Conservation (phyloP, 2,888 invertebrate species). For the Nephrocerus scutellatus region DNA sequence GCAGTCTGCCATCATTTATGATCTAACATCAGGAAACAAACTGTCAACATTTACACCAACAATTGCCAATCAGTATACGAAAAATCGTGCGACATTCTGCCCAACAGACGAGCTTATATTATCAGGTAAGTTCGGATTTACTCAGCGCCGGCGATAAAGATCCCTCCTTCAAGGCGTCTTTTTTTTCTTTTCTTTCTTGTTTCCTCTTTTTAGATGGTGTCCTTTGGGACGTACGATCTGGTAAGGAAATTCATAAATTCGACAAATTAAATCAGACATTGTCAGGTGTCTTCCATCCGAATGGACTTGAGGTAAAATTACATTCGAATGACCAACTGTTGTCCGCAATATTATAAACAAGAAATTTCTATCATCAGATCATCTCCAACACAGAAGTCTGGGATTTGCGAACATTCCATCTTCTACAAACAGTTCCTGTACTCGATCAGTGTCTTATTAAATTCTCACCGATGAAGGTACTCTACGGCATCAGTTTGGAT, state of each 20-base stretch:
- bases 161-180: background rate
- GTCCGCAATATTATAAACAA: too few relatives aligned
- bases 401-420: slow-evolving; percentile 91
- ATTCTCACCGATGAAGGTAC: slow-evolving; percentile 80
- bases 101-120: slow-evolving; percentile 90
- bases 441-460: slow-evolving; percentile 82
- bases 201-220: too few relatives aligned
- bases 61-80: slow-evolving; percentile 85
- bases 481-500: slow-evolving; percentile 80
- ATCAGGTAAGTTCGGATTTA: slow-evolving; percentile 55
- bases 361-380: too few relatives aligned
- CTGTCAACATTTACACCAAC: slow-evolving; percentile 69
- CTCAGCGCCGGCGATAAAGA: background rate
- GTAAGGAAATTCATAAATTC: slow-evolving; percentile 89
- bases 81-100: slow-evolving; percentile 90
- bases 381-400: slow-evolving; percentile 98
- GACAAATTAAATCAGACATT: slow-evolving; percentile 94
- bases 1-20: slow-evolving; percentile 61
- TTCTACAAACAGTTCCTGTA: slow-evolving; percentile 88
- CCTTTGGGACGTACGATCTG: slow-evolving; percentile 83
- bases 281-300: slow-evolving; percentile 94
- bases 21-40: slow-evolving; percentile 71
- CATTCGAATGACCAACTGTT: too few relatives aligned
- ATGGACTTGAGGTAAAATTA: slow-evolving; percentile 76
- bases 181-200: too few relatives aligned